A percentile compares a stretch with the other conserved stretches of the same genome.
phyloP scores from a whole-genome alignment of 2,113 vertebrate species.

The Pangasianodon hypophthalmus region DNA sequence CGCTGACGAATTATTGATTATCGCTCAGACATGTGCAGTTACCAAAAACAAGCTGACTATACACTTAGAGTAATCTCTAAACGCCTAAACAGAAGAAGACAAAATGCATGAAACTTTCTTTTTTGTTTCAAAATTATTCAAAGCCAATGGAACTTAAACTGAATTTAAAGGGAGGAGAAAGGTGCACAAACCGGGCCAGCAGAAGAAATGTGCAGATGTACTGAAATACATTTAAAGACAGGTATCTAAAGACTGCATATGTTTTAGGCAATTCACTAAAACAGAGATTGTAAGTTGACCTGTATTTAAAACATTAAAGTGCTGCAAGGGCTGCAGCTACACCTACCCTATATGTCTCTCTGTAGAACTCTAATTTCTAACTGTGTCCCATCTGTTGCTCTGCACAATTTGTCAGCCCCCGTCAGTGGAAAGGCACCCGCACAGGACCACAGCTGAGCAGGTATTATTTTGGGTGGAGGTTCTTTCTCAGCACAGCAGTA shows the following conservation, averaged over 20 bases:
- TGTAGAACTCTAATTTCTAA: background rate
- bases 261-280: background rate
- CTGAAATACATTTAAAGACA: background rate
- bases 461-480: background rate
- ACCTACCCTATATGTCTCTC: background rate
- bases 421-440: background rate
- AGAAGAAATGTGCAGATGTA: slow-evolving; percentile 17
- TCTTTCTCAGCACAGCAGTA: background rate
- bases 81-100: slow-evolving; percentile 43
- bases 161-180: slow-evolving; percentile 48
- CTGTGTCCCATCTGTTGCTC: background rate
- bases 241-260: background rate
- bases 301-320: background rate
- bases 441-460: background rate
- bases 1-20: slow-evolving; percentile 52
- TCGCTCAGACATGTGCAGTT: slow-evolving; percentile 42
- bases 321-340: background rate
- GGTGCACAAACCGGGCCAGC: background rate
- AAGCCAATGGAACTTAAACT: slow-evolving; percentile 53
- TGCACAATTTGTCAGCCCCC: background rate
- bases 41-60: slow-evolving; percentile 59
- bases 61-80: slow-evolving; percentile 49
- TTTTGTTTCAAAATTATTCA: slow-evolving; percentile 53
- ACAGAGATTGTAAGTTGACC: background rate
- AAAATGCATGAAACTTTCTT: slow-evolving; percentile 43